Base-by-base conservation (phyloP, 2,888 invertebrate genomes). In the Idaea straminata region DNA sequence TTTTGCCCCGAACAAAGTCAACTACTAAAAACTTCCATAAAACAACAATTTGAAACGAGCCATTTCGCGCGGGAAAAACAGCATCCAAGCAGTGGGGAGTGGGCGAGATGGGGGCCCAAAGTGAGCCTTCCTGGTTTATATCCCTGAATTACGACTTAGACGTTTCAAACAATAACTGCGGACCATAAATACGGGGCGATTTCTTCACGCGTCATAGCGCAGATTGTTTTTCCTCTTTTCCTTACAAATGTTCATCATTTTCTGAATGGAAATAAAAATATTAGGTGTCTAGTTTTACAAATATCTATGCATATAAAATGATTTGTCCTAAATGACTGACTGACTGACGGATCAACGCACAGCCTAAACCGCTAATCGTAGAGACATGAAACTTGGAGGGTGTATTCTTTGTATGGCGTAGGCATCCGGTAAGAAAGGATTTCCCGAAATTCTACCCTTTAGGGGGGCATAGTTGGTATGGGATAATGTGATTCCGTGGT, bases 21-120 rank as follows among this genome's bases (percentile, higher is more conserved):
- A 92, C 92, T 92, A 91, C 84, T 92, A 92, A 92, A 92, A 92
- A 92, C 86, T 92, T 86, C 91, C 92, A 92, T 92, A 92, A 92
- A 92, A 92, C 91, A 92, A 91, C 92, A 91, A 92, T 92, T 92
- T 92, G 85, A 88, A 92, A 91, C 87, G 89, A 89, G 91, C 92
- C 89, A 92, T 92, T 92, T 91, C 89, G 85, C 85, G 75, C 88
- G 85, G 87, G 92, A 89, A 92, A 92, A 91, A 91, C 91, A 91
- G 90, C 90, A 89, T 92, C 90, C 89, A 84, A 65, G 63, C 66
- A 63, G 64, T 63, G 64, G 65, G 62, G 60, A 77, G 80, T 78
- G 79, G 82, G 80, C 74, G 79, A 76, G 74, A 77, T 77, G 80
- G 77, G 81, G 83, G 86, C 81, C 87, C 83, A 84, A 87, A 88